phyloP scores from a whole-genome alignment of 2,888 invertebrate genomes.

The Rhogogaster chlorosoma region DNA sequence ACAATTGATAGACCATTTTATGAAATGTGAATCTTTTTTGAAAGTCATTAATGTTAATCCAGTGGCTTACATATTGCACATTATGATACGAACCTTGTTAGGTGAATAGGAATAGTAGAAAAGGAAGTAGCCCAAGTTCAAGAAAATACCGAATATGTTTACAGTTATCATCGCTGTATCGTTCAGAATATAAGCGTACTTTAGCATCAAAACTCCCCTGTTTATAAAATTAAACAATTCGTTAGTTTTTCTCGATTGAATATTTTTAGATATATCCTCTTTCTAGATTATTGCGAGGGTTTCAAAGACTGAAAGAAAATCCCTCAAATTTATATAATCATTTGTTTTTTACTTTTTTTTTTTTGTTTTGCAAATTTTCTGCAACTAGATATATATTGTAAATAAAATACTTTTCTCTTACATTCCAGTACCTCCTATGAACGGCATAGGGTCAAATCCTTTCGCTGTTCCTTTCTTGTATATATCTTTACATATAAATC shows the following conservation, averaged over 20 bases:
- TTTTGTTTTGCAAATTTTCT: neutral
- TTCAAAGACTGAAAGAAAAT: neutral
- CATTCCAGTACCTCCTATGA: constrained; percentile 89
- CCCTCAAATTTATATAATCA: neutral
- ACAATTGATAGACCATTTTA: neutral
- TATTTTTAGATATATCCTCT: neutral
- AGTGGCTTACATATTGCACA: neutral
- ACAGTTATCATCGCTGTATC: constrained; percentile 89
- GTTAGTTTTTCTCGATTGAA: neutral
- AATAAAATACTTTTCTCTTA: constrained; percentile 79
- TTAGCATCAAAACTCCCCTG: constrained; percentile 88
- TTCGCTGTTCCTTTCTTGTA: constrained; percentile 84
- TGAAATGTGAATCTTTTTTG: neutral
- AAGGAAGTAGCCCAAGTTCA: constrained; percentile 84
- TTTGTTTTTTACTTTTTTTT: neutral
- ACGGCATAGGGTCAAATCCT: constrained; percentile 85
- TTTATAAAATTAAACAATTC: constrained; percentile 62
- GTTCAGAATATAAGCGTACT: constrained; percentile 86
- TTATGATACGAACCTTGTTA: constrained; percentile 69
- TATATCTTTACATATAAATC: constrained; percentile 87
- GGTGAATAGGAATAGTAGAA: constrained; percentile 85
- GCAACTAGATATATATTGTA: neutral
- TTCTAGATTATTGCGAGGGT: neutral
- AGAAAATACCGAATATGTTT: constrained; percentile 86
- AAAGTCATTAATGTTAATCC: neutral